Conservation (phyloP, 2,888 invertebrate species). For the Melikaiella ostensackeni region DNA sequence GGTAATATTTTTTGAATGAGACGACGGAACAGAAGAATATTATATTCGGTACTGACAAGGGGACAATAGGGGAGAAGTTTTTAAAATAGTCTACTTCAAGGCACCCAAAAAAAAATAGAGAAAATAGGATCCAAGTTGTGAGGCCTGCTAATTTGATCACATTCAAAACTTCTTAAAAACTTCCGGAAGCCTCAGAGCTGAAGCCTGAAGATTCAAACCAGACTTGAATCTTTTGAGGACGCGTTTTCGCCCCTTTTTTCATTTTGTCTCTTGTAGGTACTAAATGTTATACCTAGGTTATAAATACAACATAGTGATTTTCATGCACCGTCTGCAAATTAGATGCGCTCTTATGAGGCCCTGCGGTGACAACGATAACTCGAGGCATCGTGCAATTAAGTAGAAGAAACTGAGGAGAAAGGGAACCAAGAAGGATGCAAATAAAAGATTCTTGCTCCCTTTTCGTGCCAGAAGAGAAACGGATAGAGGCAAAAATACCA, state of each 20-base stretch:
- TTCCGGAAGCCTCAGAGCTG: neutral
- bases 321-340: slow-evolving; percentile 81
- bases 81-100: too few species aligned
- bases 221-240: neutral
- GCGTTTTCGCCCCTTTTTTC: neutral
- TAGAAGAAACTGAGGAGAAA: slow-evolving; percentile 36
- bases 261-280: neutral
- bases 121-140: neutral
- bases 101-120: too few species aligned
- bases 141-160: neutral
- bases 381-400: slow-evolving; percentile 40
- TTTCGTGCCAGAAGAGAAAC: slow-evolving; percentile 18
- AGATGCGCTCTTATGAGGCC: slow-evolving; percentile 43
- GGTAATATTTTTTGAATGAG: too few species aligned
- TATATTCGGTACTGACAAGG: too few species aligned
- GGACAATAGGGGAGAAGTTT: too few species aligned
- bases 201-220: neutral
- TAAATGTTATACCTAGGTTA: slow-evolving; percentile 10
- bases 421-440: slow-evolving; percentile 23
- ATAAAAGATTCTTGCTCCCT: slow-evolving; percentile 17
- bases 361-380: slow-evolving; percentile 48
- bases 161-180: neutral
- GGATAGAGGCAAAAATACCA: slow-evolving; percentile 43
- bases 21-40: too few species aligned
- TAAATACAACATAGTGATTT: slow-evolving; percentile 11